Percentiles rank a stretch among this genome's conserved stretches.
Conservation (phyloP, 1,140 invertebrate genomes). For the Drosophila erecta region DNA sequence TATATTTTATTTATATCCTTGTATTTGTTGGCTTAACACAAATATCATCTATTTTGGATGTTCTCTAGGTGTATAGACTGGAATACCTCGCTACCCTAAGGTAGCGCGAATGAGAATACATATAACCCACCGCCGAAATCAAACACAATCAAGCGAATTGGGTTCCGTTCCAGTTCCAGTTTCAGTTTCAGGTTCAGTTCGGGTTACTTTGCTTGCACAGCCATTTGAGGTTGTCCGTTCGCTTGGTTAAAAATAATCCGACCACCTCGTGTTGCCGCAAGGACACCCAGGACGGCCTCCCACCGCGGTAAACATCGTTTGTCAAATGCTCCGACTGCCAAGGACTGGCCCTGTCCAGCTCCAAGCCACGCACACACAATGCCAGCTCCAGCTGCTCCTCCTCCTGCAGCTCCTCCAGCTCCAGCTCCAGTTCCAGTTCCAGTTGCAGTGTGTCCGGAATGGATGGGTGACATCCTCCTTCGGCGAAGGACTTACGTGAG, state of each 20-base stretch:
- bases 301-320: constrained; percentile 76
- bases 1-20: too few relatives aligned
- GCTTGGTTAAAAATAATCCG: constrained; percentile 78
- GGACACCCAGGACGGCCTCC: constrained; percentile 45
- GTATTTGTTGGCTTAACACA: too few relatives aligned
- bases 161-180: constrained; percentile 52
- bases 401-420: background rate
- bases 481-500: constrained; percentile 31
- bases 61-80: too few relatives aligned
- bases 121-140: constrained; percentile 50
- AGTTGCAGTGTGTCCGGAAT: constrained; percentile 16
- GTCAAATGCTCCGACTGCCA: constrained; percentile 68
- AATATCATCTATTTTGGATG: too few relatives aligned
- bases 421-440: background rate
- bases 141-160: constrained; percentile 82
- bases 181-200: constrained; percentile 48
- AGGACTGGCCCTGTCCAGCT: constrained; percentile 23
- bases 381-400: background rate
- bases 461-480: constrained; percentile 1
- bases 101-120: constrained; percentile 9
- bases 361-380: constrained; percentile 10
- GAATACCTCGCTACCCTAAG: too few relatives aligned
- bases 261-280: constrained; percentile 61
- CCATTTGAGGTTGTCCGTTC: constrained; percentile 46
- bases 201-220: constrained; percentile 51